Evolutionary conservation across 1,140 invertebrate genomes (phyloP).

Genomic region (Habropoda laboriosa): DNA sequence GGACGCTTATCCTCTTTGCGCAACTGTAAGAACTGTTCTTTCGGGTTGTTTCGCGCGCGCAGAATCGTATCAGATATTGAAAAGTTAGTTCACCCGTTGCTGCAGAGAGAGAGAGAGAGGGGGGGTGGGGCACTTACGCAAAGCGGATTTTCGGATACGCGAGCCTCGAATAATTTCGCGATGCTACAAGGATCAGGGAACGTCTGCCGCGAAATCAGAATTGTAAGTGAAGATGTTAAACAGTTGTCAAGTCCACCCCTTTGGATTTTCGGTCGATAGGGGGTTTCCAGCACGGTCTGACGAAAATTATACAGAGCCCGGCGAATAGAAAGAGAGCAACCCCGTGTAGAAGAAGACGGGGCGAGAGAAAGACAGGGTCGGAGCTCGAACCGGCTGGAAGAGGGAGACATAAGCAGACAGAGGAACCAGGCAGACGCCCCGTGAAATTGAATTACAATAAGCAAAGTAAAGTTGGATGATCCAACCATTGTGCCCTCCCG

Average conservation of each 20-base stretch:
- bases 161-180: slow-evolving; percentile 33
- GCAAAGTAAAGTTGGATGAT: slow-evolving; percentile 79
- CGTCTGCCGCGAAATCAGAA: slow-evolving; percentile 55
- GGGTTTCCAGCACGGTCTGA: slow-evolving; percentile 56
- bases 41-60: background rate
- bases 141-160: slow-evolving; percentile 37
- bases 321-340: slow-evolving; percentile 30
- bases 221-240: slow-evolving; percentile 74
- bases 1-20: slow-evolving; percentile 14
- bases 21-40: background rate
- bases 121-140: slow-evolving; percentile 10
- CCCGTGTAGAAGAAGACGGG: background rate
- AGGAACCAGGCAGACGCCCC: slow-evolving; percentile 67
- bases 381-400: slow-evolving; percentile 1
- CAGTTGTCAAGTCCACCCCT: slow-evolving; percentile 76
- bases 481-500: slow-evolving; percentile 72
- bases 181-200: slow-evolving; percentile 28
- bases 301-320: slow-evolving; percentile 17
- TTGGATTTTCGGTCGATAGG: slow-evolving; percentile 67
- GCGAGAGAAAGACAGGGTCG: background rate
- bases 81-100: slow-evolving; percentile 23
- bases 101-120: too few relatives aligned
- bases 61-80: slow-evolving; percentile 34
- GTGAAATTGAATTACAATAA: slow-evolving; percentile 81
- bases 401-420: slow-evolving; percentile 31